These are phyloP conservation scores for Quadroppia sp. DNA, from an alignment of 2,888 invertebrate species.

Conservation along the genomic window DNA sequence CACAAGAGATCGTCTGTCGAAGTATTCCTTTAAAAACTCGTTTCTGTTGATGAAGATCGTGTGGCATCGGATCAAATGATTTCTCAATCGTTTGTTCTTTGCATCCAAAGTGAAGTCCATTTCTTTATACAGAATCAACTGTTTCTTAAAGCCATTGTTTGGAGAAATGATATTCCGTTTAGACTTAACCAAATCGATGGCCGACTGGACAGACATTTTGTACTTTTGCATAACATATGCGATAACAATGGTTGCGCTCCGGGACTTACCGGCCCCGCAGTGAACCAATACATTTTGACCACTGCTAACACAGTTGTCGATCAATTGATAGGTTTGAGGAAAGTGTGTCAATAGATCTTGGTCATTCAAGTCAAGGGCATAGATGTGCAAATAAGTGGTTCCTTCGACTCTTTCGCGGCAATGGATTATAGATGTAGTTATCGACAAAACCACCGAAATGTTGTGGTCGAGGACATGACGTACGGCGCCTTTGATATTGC, in stretches of 20 bases:
- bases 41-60: background rate
- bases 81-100: constrained; percentile 10
- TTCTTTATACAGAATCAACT: constrained; percentile 58
- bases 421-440: background rate
- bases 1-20: too few relatives aligned
- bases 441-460: background rate
- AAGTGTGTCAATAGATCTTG: background rate
- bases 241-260: constrained; percentile 73
- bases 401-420: background rate
- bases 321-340: background rate
- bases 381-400: background rate
- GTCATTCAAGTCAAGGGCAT: background rate
- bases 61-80: background rate
- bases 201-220: constrained; percentile 61
- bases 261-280: constrained; percentile 87
- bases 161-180: constrained; percentile 56
- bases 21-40: background rate
- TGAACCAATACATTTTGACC: constrained; percentile 65
- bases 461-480: background rate
- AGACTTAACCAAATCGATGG: constrained; percentile 64
- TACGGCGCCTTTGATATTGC: background rate
- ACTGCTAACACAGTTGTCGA: background rate
- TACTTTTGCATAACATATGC: constrained; percentile 66
- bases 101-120: constrained; percentile 40
- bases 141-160: constrained; percentile 72